These are phyloP conservation scores for Hypomesus transpacificus DNA, from an alignment of 2,113 vertebrate genomes.

Conservation along the genomic window DNA sequence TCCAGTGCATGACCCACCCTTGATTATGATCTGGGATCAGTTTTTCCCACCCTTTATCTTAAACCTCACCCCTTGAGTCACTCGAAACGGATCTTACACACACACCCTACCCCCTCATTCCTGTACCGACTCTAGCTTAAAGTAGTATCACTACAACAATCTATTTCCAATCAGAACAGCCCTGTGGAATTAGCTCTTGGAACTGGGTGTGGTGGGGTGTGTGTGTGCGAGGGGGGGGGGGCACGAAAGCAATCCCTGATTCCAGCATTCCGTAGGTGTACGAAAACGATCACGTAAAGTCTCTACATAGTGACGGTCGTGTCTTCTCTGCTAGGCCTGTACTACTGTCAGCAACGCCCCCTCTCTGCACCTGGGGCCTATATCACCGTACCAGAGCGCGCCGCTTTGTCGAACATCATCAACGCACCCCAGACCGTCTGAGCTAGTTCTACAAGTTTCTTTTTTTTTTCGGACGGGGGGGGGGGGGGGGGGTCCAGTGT, in stretches of 20 bases:
- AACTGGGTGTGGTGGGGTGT: slow-evolving; percentile 23
- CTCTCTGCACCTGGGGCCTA: no score
- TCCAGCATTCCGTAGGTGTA: slow-evolving; percentile 33
- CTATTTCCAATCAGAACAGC: slow-evolving; percentile 30
- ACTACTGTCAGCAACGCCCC: not conserved
- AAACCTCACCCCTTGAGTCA: not conserved
- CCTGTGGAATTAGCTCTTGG: slow-evolving; percentile 11
- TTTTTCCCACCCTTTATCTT: not conserved
- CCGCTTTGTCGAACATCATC: no score
- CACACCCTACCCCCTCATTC: no score
- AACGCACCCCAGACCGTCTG: no score
- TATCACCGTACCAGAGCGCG: no score
- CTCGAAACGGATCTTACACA: no score
- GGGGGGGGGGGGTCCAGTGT: not conserved
- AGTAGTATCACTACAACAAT: not conserved
- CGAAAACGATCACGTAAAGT: slow-evolving; percentile 44
- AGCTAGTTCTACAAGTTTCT: no score
- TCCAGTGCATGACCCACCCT: slow-evolving; percentile 5
- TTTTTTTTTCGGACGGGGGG: no score
- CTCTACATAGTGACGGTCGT: slow-evolving; percentile 21
- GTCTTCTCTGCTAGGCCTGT: slow-evolving; percentile 18
- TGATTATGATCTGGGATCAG: not conserved
- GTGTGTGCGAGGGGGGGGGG: not conserved
- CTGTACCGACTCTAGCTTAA: not conserved
- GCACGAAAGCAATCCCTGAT: slow-evolving; percentile 50